A percentile compares a stretch with the other conserved stretches of the same genome.
These are phyloP conservation scores for Drosophila repleta DNA, from an alignment of 1,140 invertebrate species.

Conservation along the genomic window DNA sequence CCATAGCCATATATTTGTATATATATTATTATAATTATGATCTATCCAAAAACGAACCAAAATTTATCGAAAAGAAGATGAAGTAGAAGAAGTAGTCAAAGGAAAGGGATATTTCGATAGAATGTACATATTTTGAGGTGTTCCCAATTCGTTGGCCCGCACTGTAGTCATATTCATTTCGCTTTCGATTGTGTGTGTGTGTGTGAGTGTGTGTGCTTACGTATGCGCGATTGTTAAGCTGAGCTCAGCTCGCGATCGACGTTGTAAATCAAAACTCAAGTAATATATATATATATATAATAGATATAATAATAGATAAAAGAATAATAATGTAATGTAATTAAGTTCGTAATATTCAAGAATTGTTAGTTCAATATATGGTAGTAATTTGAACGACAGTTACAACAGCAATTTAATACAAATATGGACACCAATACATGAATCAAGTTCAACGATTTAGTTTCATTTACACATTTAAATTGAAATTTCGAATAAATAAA, in stretches of 20 bases:
- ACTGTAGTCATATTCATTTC: constrained; percentile 1
- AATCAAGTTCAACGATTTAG: neutral
- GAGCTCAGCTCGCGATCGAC: neutral
- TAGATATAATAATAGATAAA: neutral
- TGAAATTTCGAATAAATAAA: constrained; percentile 8
- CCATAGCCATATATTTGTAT: constrained; percentile 4
- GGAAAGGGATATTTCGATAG: constrained; percentile 15
- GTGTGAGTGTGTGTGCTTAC: constrained; percentile 62
- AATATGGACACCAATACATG: constrained; percentile 31
- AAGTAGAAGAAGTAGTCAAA: constrained; percentile 14
- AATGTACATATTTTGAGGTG: constrained; percentile 31
- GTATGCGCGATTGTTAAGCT: constrained; percentile 64
- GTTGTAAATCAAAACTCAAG: neutral
- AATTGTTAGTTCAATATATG: constrained; percentile 23
- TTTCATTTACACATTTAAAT: constrained; percentile 4
- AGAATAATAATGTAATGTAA: constrained; percentile 22
- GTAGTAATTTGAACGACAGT: constrained; percentile 42
- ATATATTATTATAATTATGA: constrained; percentile 7
- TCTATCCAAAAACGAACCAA: constrained; percentile 31
- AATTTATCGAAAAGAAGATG: constrained; percentile 9
- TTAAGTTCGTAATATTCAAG: constrained; percentile 22
- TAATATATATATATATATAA: too few relatives aligned
- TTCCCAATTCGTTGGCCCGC: neutral
- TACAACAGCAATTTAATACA: constrained; percentile 55
- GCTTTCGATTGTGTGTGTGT: constrained; percentile 8